Conservation (phyloP, 2,113 vertebrate species). For the Onychorhynchus coronatus region DNA sequence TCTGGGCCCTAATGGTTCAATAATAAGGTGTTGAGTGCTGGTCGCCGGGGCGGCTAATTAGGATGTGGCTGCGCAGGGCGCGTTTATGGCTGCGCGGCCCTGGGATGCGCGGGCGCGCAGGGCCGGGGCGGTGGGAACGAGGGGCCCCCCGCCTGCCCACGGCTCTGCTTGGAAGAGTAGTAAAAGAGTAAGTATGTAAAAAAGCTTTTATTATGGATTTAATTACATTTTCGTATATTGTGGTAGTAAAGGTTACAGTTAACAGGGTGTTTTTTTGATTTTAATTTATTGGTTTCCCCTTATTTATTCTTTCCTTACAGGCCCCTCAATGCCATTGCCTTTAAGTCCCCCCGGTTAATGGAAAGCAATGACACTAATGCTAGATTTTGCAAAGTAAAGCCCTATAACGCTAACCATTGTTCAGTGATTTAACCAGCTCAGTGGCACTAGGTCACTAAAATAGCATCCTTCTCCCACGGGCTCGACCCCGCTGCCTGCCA, state of each 20-base stretch:
- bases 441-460: constrained; percentile 68
- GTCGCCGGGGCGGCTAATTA: constrained; percentile 61
- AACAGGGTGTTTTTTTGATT: neutral
- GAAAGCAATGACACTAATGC: constrained; percentile 54
- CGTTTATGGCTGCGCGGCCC: neutral
- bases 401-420: constrained; percentile 57
- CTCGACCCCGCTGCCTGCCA: constrained; percentile 36
- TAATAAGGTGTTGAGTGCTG: constrained; percentile 72
- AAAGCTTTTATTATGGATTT: constrained; percentile 33
- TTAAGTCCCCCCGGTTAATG: constrained; percentile 48
- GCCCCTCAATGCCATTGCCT: constrained; percentile 13
- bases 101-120: neutral
- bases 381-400: constrained; percentile 66
- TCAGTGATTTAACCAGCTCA: constrained; percentile 69
- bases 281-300: constrained; percentile 1
- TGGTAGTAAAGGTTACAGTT: constrained; percentile 42
- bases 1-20: constrained; percentile 61
- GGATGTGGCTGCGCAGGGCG: constrained; percentile 30
- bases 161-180: neutral
- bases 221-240: neutral
- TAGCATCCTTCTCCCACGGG: constrained; percentile 52
- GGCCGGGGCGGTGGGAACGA: neutral
- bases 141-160: neutral
- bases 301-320: constrained; percentile 20
- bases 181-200: constrained; percentile 10